A percentile compares a stretch with the other conserved stretches of the same genome.
Evolutionary conservation across 2,888 invertebrate species (phyloP).

Genomic region (Xestia xanthographa): DNA sequence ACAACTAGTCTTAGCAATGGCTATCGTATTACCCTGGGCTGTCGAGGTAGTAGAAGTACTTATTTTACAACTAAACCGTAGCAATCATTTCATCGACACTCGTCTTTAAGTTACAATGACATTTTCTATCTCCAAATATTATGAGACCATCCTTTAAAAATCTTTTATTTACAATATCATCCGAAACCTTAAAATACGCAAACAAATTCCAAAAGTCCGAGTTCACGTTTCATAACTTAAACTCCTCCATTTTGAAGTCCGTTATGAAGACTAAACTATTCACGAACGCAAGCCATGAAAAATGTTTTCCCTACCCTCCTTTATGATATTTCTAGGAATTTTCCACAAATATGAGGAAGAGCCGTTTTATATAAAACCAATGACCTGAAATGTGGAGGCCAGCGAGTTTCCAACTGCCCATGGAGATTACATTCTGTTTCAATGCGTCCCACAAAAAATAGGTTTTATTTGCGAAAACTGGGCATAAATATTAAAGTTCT

Average conservation of each 20-base stretch:
- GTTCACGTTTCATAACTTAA: background rate
- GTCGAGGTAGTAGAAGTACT: background rate
- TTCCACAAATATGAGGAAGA: conserved; percentile 70
- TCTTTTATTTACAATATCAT: background rate
- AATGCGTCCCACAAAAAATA: conserved; percentile 71
- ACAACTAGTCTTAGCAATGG: background rate
- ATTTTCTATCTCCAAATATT: background rate
- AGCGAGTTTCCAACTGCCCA: conserved; percentile 73
- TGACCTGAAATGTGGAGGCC: conserved; percentile 75
- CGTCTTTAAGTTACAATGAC: background rate
- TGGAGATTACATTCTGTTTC: conserved; percentile 74
- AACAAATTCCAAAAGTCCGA: conserved; percentile 9
- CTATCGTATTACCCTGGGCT: background rate
- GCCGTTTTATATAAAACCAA: conserved; percentile 73
- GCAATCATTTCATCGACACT: background rate
- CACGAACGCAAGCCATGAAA: conserved; percentile 46
- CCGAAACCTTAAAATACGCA: background rate
- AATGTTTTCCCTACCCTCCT: conserved; percentile 50
- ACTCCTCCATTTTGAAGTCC: conserved; percentile 24
- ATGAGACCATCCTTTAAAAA: background rate
- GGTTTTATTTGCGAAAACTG: conserved; percentile 62
- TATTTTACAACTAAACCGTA: too few relatives aligned
- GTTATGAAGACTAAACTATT: conserved; percentile 40
- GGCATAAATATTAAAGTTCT: conserved; percentile 59
- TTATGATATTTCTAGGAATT: conserved; percentile 60